Base-by-base conservation (phyloP, 2,888 invertebrate species). In the Lithophane semibrunnea region DNA sequence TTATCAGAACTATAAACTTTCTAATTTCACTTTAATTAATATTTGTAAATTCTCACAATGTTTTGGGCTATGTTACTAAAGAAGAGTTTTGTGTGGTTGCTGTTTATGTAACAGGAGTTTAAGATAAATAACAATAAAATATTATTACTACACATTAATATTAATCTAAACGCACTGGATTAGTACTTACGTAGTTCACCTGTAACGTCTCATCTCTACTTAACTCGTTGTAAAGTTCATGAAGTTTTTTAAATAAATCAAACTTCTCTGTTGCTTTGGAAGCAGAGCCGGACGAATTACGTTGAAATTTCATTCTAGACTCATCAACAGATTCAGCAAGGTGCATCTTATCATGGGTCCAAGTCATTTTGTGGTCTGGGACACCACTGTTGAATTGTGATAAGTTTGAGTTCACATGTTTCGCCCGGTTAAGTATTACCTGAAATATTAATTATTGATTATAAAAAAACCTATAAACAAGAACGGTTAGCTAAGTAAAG, bases 311-410 rank as follows among this genome's bases (percentile, higher is more conserved):
- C 94, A 95, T 95, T 89, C 96, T 95, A 73, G 96, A 95, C 85
- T 96, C 96, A 90, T 96, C 96, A 84, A 96, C 95, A 91, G 96
- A 93, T 91, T 96, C 96, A 87, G 96, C 93, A 89, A 96, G 92
- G 88, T 96, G 96, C 91, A 96, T 95, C 92, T 96, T 96, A 94
- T 96, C 96, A 92, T 96, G 95, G 90, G 95, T 96, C 96, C 96
- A 96, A 95, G 96, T 96, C 96, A 96, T 96, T 94, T 96, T 96
- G 94, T 96, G 96, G 90, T 96, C 96, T 93, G 94, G 90, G 89
- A 95, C 95, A 94, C 96, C 95, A 95, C 95, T 94, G 89, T 94
- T 95, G 92, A 94, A 94, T 90, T 95, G 95, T 90, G 95, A 91
- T 92, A 96, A 91, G 90, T 94, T 95, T 89, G 94, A 91, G 93